A percentile compares a stretch with the other conserved stretches of the same genome.
Evolutionary conservation across 2,888 invertebrate species (phyloP).

Genomic region (Tuberolachnus salignus): DNA sequence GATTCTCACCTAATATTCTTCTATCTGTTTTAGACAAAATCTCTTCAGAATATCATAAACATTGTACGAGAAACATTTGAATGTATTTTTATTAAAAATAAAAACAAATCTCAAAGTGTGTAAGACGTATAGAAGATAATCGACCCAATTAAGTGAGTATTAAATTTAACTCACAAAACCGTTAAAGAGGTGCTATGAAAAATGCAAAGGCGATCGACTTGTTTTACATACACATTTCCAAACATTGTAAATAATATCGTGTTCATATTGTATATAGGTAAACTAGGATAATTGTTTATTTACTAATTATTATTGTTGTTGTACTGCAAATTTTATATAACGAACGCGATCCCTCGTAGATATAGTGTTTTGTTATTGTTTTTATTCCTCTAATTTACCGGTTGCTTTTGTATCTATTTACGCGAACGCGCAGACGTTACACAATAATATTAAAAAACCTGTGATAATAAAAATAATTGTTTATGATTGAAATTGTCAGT

Average conservation of each 20-base stretch:
- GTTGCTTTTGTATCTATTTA: slow-evolving; percentile 12
- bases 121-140: no score
- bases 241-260: slow-evolving; percentile 23
- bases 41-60: no score
- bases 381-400: slow-evolving; percentile 1
- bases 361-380: no score
- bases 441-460: slow-evolving; percentile 16
- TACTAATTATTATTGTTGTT: background rate
- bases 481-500: background rate
- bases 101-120: no score
- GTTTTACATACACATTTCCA: background rate
- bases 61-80: no score
- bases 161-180: no score
- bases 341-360: background rate
- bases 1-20: no score
- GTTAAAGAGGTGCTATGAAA: no score
- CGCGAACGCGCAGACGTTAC: slow-evolving; percentile 10
- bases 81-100: no score
- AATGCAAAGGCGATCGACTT: no score
- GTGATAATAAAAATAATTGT: slow-evolving; percentile 51
- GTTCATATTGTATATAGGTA: slow-evolving; percentile 49
- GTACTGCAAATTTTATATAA: slow-evolving; percentile 10
- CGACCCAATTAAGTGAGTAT: no score
- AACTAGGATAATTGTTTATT: slow-evolving; percentile 26
- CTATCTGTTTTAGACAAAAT: no score